phyloP scores from a whole-genome alignment of 1,140 invertebrate species.

The Lerema accius region DNA sequence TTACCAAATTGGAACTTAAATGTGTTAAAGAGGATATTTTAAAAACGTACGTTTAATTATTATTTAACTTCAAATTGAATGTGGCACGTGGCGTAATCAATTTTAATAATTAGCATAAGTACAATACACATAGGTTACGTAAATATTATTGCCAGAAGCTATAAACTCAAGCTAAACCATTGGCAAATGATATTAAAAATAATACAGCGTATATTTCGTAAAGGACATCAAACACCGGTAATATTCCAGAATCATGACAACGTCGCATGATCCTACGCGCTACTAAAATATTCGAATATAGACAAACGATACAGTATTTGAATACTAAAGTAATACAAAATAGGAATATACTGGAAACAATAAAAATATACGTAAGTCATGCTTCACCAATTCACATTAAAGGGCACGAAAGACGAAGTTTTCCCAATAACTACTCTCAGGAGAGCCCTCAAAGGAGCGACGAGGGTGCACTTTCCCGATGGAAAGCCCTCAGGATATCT shows the following conservation, averaged over 20 bases:
- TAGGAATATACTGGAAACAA: background rate
- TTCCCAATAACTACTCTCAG: constrained; percentile 27
- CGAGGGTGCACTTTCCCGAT: constrained; percentile 28
- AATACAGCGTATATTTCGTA: too few species aligned
- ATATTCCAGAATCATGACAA: constrained; percentile 1
- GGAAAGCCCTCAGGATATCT: constrained; percentile 22
- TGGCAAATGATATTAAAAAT: background rate
- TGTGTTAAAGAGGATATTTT: constrained; percentile 6
- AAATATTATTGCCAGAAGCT: too few species aligned
- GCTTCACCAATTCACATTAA: constrained; percentile 1
- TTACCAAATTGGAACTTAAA: constrained; percentile 20
- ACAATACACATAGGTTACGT: too few species aligned
- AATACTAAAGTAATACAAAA: background rate
- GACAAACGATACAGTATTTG: background rate
- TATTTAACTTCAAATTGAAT: too few species aligned
- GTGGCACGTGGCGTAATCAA: too few species aligned
- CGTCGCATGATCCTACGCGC: too few species aligned
- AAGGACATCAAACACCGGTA: too few species aligned
- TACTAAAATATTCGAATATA: too few species aligned
- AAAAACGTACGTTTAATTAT: too few species aligned
- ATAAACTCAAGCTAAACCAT: too few species aligned
- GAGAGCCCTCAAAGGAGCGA: constrained; percentile 18
- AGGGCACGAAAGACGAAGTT: constrained; percentile 21
- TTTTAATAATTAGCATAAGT: too few species aligned
- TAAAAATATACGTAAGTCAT: constrained; percentile 1